Conservation (phyloP, 2,888 invertebrate genomes). For the Cotesia congregata region DNA sequence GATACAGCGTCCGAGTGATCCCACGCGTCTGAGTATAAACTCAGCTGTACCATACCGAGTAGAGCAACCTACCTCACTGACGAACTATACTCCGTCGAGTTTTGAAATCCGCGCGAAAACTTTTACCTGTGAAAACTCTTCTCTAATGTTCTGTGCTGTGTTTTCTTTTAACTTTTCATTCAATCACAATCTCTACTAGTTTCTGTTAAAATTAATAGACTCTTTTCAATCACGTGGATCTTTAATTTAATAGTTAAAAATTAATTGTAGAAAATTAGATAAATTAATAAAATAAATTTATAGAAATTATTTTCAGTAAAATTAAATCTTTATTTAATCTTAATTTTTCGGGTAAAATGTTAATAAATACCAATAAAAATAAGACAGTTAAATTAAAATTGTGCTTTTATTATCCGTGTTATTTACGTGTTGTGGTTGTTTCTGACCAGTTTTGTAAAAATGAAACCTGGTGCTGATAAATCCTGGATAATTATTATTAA, state of each 20-base stretch:
- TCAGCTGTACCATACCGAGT: neutral
- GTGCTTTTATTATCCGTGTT: neutral
- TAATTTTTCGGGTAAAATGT: neutral
- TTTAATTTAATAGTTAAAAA: too few relatives aligned
- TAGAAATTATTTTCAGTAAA: too few relatives aligned
- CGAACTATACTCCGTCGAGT: constrained; percentile 2
- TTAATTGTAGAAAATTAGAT: too few relatives aligned
- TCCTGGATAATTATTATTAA: neutral
- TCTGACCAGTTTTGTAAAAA: neutral
- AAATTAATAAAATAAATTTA: too few relatives aligned
- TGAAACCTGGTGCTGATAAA: neutral
- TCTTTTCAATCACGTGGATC: too few relatives aligned
- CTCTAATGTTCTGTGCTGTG: neutral
- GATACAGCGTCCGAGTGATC: constrained; percentile 42
- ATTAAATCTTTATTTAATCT: too few relatives aligned
- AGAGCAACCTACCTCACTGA: neutral
- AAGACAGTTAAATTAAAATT: neutral
- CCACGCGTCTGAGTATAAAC: constrained; percentile 9
- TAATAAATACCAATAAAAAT: neutral
- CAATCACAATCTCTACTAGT: neutral
- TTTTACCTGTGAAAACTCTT: neutral
- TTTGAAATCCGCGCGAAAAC: constrained; percentile 27
- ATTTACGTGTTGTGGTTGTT: neutral
- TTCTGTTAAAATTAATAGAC: neutral
- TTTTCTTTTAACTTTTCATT: neutral